phyloP scores from a whole-genome alignment of 2,888 invertebrate species.

The Heterodera filipjevi region DNA sequence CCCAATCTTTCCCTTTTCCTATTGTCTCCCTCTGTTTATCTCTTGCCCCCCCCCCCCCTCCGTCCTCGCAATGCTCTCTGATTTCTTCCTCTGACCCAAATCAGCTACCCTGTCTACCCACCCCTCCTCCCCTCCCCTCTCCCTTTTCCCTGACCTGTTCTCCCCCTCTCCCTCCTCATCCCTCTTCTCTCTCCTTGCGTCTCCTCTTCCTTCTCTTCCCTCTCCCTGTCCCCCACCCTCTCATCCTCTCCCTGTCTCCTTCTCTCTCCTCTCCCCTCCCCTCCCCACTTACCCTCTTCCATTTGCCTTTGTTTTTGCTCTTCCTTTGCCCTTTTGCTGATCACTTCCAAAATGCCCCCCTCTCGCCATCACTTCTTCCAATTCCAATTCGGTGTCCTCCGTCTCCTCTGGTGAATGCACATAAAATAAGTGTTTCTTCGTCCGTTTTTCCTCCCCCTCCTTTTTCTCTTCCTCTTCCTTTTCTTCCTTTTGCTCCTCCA shows the following conservation, averaged over 20 bases:
- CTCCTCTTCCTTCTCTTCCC: no score
- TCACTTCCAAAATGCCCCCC: background rate
- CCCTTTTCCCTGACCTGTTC: no score
- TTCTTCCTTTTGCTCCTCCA: background rate
- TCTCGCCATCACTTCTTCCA: background rate
- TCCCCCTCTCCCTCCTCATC: no score
- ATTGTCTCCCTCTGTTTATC: no score
- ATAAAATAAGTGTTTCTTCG: constrained; percentile 5
- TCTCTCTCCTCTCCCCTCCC: no score
- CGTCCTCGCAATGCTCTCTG: no score
- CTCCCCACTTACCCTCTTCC: background rate
- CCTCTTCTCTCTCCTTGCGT: no score
- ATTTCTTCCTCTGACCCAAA: no score
- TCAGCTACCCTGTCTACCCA: background rate
- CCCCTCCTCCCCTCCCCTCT: background rate
- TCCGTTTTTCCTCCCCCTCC: background rate
- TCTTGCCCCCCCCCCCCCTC: no score
- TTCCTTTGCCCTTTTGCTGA: background rate
- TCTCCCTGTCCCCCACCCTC: no score
- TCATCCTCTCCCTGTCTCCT: no score
- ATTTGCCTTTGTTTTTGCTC: background rate
- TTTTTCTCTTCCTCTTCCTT: background rate
- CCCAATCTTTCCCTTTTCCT: no score
- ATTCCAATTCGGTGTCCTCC: constrained; percentile 26
- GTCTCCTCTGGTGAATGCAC: constrained; percentile 19